phyloP scores from a whole-genome alignment of 37 sponge, comb jelly and placozoan species.

The Spongilla lacustris region DNA sequence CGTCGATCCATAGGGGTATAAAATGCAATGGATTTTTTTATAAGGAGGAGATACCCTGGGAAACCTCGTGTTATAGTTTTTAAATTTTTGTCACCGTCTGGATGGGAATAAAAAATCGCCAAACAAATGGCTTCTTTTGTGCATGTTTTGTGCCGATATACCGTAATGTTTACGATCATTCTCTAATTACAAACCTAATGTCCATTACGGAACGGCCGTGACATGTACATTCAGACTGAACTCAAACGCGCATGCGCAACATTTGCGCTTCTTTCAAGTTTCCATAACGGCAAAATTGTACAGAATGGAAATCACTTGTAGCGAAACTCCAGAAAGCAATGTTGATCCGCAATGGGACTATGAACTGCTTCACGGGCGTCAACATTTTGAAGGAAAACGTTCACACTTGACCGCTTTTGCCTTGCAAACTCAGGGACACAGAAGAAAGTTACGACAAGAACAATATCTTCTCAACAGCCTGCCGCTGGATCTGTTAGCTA shows the following conservation, averaged over 20 bases:
- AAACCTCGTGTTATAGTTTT: no score
- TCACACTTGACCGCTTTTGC: background rate
- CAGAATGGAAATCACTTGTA: background rate
- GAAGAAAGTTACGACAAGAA: constrained; percentile 2
- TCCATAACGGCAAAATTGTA: background rate
- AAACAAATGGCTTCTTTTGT: no score
- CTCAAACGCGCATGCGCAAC: background rate
- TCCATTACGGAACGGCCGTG: no score
- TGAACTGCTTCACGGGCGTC: background rate
- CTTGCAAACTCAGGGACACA: background rate
- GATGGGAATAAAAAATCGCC: no score
- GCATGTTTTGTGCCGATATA: no score
- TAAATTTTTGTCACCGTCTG: no score
- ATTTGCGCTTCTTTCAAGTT: background rate
- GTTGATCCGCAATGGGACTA: background rate
- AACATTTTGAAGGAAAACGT: background rate
- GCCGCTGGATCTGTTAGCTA: constrained; percentile 74
- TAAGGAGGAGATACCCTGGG: no score
- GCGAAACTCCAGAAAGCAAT: background rate
- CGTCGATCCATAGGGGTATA: no score
- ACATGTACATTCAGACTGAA: no score
- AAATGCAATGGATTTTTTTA: no score
- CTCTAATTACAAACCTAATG: no score
- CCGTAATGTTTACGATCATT: no score
- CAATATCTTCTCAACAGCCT: constrained; percentile 18